These are phyloP conservation scores for Agrochola circellaris DNA, from an alignment of 2,888 invertebrate species.

Conservation along the genomic window DNA sequence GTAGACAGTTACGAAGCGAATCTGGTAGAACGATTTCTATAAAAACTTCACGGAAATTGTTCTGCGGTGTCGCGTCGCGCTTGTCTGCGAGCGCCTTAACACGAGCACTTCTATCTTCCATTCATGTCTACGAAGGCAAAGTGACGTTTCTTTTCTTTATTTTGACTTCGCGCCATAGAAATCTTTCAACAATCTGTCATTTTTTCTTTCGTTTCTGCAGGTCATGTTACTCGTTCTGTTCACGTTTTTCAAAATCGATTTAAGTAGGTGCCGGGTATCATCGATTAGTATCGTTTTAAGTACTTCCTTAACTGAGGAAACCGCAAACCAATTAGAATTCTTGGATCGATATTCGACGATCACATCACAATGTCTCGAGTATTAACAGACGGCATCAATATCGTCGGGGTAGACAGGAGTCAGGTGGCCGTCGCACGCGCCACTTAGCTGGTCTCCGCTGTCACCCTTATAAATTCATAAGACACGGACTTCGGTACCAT, in stretches of 20 bases:
- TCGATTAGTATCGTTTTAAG: not conserved
- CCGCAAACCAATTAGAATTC: conserved; percentile 24
- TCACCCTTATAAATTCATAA: not conserved
- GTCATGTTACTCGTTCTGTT: not conserved
- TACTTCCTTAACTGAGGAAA: not conserved
- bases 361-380: conserved; percentile 7
- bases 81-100: no score
- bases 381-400: conserved; percentile 39
- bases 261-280: not conserved
- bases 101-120: not conserved
- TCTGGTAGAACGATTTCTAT: no score
- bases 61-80: no score
- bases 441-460: conserved; percentile 22
- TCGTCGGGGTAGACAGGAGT: conserved; percentile 12
- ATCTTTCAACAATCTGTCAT: not conserved
- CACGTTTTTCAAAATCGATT: conserved; percentile 1
- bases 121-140: not conserved
- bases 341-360: conserved; percentile 12
- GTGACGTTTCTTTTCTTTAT: not conserved
- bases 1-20: no score
- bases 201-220: not conserved
- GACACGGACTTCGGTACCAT: not conserved
- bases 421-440: conserved; percentile 35
- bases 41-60: no score
- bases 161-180: not conserved